A percentile compares a stretch with the other conserved stretches of the same genome.
Evolutionary conservation across 2,113 vertebrate species (phyloP).

Genomic region (Microcebus ravelobensis): DNA sequence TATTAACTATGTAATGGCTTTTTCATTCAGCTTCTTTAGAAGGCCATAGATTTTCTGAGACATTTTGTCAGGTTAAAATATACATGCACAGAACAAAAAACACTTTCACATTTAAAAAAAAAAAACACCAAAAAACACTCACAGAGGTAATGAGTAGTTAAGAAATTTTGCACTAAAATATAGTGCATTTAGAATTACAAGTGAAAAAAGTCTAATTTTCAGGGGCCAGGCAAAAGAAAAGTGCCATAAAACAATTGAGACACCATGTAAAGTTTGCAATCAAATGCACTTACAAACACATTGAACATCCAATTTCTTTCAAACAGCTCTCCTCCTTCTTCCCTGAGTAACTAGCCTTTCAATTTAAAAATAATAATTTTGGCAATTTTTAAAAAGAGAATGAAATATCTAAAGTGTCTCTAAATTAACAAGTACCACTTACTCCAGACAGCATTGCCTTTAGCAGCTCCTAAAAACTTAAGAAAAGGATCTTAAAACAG

Average conservation of each 20-base stretch:
- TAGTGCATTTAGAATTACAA: conserved; percentile 73
- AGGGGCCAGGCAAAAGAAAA: conserved; percentile 67
- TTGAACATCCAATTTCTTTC: conserved; percentile 69
- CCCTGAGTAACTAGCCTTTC: conserved; percentile 33
- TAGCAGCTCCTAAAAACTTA: conserved; percentile 94
- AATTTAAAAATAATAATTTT: conserved; percentile 80
- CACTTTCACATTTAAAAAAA: conserved; percentile 78
- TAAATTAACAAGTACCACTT: conserved; percentile 87
- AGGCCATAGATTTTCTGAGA: conserved; percentile 79
- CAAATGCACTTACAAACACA: conserved; percentile 71
- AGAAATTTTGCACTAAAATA: conserved; percentile 78
- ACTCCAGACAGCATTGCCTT: conserved; percentile 88
- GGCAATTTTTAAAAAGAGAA: conserved; percentile 80
- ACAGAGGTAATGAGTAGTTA: conserved; percentile 69
- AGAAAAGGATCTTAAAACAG: conserved; percentile 93
- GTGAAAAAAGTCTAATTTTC: conserved; percentile 69
- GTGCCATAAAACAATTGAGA: conserved; percentile 79
- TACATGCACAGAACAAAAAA: conserved; percentile 77
- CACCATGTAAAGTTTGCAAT: conserved; percentile 74
- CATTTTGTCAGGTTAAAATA: conserved; percentile 67
- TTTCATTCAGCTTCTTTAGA: conserved; percentile 79
- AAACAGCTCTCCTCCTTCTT: conserved; percentile 36
- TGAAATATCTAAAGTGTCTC: conserved; percentile 83
- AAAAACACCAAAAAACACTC: conserved; percentile 31
- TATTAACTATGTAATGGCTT: conserved; percentile 79